Base-by-base conservation (phyloP, 2,113 vertebrate species). In the Sylvilagus bachmani region DNA sequence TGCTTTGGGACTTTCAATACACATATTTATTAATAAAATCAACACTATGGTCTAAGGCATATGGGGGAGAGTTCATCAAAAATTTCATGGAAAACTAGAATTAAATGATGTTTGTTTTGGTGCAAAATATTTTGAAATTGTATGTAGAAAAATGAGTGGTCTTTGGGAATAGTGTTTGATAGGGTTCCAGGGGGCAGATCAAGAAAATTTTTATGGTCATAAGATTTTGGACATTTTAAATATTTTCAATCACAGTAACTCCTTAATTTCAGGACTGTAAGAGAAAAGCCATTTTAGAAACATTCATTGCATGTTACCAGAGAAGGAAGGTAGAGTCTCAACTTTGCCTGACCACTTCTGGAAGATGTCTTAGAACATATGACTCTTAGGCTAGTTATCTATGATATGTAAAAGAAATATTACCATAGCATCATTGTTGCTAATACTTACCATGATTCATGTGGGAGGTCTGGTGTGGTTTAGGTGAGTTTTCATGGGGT, bases 11-110 rank as follows among this genome's bases (percentile, higher is more conserved):
- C 38, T 74, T 61, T 17, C 64, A 75, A 80, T 49, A 44, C 11
- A 6, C 81, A 64, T 10, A 67, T 29, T 86, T 86, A 51, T 83
- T 67, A 64, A n/a, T 92, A 81, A 85, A 92, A 73, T 84, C 16
- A 81, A 14, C 22, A 55, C 7, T 53, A 25, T 88, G 38, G 44
- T 49, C 73, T 86, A 58, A 92, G 7, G 31, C 24, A 38, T 25
- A 70, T 81, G 10, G 44, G 44, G 4, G 38, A 44, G 38, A 44
- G 44, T 44, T 44, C 44, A 44, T 44, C 44, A 44, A 44, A 44
- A 7, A 44, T 44, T 44, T 44, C 44, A 44, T 44, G 44, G 44
- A 44, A 44, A 44, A 44, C 6, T 44, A 44, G 38, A 44, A 44
- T 44, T 44, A 44, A 44, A 44, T 44, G 38, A 44, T 44, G 44